A percentile compares a stretch with the other conserved stretches of the same genome.
phyloP scores from a whole-genome alignment of 2,888 invertebrate genomes.

The Ernsta delagoae region DNA sequence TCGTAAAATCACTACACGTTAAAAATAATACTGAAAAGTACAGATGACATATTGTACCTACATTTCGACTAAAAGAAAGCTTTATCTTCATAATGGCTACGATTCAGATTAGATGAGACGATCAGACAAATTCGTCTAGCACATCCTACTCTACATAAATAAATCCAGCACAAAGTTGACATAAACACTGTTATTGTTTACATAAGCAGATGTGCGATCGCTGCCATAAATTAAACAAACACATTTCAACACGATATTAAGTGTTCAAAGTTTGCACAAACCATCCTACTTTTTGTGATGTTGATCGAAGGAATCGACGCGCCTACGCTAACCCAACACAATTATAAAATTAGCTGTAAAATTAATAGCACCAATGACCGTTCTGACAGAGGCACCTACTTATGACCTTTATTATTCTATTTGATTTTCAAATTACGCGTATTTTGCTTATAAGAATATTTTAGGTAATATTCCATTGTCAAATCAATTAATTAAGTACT shows the following conservation, averaged over 20 bases:
- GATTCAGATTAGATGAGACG: not conserved
- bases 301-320: constrained; percentile 46
- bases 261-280: constrained; percentile 48
- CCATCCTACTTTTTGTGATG: constrained; percentile 46
- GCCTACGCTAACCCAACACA: constrained; percentile 52
- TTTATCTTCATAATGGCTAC: too few relatives aligned
- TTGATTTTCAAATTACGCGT: not conserved
- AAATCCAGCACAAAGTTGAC: constrained; percentile 25
- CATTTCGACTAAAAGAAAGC: too few relatives aligned
- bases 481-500: not conserved
- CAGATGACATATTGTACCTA: too few relatives aligned
- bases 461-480: not conserved
- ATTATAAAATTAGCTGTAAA: constrained; percentile 53
- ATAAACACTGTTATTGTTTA: constrained; percentile 43
- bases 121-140: not conserved
- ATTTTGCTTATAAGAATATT: not conserved
- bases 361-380: constrained; percentile 47
- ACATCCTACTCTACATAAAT: constrained; percentile 1
- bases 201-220: constrained; percentile 43
- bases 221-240: constrained; percentile 48
- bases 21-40: too few relatives aligned
- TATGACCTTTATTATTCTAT: constrained; percentile 44
- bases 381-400: constrained; percentile 40
- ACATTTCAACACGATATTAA: constrained; percentile 40
- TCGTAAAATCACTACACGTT: too few relatives aligned